Evolutionary conservation across 2,797 vertebrate genomes (phyloP), one percentile per base, ranked within the genome.

Genomic region (Argentina silus): DNA sequence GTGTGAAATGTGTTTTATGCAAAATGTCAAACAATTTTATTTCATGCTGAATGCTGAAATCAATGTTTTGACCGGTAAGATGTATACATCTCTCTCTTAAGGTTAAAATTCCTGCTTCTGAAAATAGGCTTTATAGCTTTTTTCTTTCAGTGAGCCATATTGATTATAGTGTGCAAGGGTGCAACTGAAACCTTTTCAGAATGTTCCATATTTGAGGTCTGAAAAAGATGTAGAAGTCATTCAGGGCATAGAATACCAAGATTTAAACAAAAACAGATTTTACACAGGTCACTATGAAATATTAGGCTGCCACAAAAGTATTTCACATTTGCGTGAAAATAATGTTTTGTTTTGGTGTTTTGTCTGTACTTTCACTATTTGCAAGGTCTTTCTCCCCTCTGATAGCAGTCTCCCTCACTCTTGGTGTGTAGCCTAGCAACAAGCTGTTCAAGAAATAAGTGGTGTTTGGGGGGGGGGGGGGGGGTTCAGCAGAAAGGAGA

Each of bases 381-480:
- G 70, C 70, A 61, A 79, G 83, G 77, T 72, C 77, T 82, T 72
- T 80, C 76, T 78, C 78, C 50, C 76, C 74, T 80, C 78, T 83
- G 77, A 84, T 81, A 84, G 78, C 78, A 77, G 78, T 80, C 81
- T 79, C 76, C 74, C 78, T 83, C 77, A 82, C 76, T 75, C 77
- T 74, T 76, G 74, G 70, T 56, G 78, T 84, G 78, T 83, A 82
- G 66, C 80, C 80, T 86, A 83, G 86, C 84, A 85, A 82, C 78
- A 80, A 79, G 77, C 77, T 70, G 83, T 79, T 85, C 75, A 70
- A 77, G 77, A 77, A 81, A 71, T 78, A 78, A 80, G 81, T 78
- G 77, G 48, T 9, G 48, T 14, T 19, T 12, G 55, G 62, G 68
- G 69, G 69, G 81, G 77, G 56, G 62, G 78, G 69, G 67, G 59